Evolutionary conservation across 2,797 vertebrate species (phyloP).

Genomic region (Pseudomugil gertrudae): DNA sequence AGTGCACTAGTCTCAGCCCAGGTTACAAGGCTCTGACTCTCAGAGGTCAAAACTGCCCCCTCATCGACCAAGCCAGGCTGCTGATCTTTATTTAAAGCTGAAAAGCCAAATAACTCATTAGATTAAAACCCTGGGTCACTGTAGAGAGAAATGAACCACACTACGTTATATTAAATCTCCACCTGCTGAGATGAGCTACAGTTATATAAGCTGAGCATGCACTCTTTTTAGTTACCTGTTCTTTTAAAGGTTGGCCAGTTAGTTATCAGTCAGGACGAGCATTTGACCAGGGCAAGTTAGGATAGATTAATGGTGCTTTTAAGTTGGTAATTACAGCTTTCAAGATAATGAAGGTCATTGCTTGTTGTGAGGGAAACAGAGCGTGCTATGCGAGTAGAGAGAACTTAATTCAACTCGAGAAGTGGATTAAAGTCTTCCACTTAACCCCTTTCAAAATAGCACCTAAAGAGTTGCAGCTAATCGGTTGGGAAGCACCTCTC

Average conservation of each 20-base stretch:
- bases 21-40: conserved; percentile 26
- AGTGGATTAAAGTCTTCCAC: conserved; percentile 46
- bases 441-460: conserved; percentile 34
- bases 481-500: conserved; percentile 2
- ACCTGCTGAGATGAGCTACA: conserved; percentile 7
- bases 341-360: conserved; percentile 61
- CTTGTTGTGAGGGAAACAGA: conserved; percentile 60
- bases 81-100: conserved; percentile 73
- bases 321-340: conserved; percentile 58
- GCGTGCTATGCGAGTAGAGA: conserved; percentile 45
- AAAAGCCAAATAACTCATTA: conserved; percentile 60
- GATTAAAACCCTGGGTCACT: conserved; percentile 54
- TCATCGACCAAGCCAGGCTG: conserved; percentile 12
- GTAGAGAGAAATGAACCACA: conserved; percentile 20
- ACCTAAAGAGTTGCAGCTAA: conserved; percentile 11
- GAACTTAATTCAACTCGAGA: conserved; percentile 46
- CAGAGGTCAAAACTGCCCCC: conserved; percentile 63
- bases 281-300: conserved; percentile 20
- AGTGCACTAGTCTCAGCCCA: conserved; percentile 36
- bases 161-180: conserved; percentile 40
- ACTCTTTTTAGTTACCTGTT: conserved; percentile 8
- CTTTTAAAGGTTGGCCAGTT: not conserved
- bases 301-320: conserved; percentile 54
- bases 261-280: conserved; percentile 22
- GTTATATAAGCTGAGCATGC: conserved; percentile 6